A percentile compares a stretch with the other conserved stretches of the same genome.
phyloP scores from a whole-genome alignment of 2,888 invertebrate species.

The Choristoneura rosaceana region DNA sequence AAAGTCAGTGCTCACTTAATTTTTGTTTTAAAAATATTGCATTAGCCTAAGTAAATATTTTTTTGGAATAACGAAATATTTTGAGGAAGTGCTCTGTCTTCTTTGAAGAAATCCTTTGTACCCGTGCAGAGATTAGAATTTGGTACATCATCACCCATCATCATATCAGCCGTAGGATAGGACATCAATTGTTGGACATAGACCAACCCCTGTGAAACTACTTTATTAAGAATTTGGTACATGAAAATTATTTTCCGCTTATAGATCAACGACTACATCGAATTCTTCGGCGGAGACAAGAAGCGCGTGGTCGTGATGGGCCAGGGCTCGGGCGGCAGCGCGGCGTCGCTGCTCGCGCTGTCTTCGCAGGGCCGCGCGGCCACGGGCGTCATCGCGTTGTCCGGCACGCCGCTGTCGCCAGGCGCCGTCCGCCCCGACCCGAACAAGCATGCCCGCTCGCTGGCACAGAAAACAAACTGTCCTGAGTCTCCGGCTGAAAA shows the following conservation, averaged over 20 bases:
- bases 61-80: too few relatives aligned
- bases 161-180: too few relatives aligned
- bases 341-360: slow-evolving; percentile 88
- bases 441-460: slow-evolving; percentile 83
- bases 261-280: slow-evolving; percentile 87
- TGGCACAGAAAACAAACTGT: slow-evolving; percentile 88
- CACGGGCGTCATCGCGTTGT: slow-evolving; percentile 89
- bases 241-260: slow-evolving; percentile 34
- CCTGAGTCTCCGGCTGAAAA: slow-evolving; percentile 84
- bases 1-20: too few relatives aligned
- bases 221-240: too few relatives aligned
- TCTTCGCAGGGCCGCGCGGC: slow-evolving; percentile 87
- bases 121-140: too few relatives aligned
- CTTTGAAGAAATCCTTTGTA: too few relatives aligned
- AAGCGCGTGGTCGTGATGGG: slow-evolving; percentile 90
- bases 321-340: slow-evolving; percentile 91
- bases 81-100: too few relatives aligned
- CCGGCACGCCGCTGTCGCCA: slow-evolving; percentile 90
- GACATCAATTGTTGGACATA: too few relatives aligned
- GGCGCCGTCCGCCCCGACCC: slow-evolving; percentile 89
- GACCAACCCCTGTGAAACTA: too few relatives aligned
- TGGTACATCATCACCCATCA: too few relatives aligned
- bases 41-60: too few relatives aligned
- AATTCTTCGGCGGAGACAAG: slow-evolving; percentile 91
- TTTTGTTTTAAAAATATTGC: too few relatives aligned